These are phyloP conservation scores for Tuta absoluta DNA, from an alignment of 2,888 invertebrate genomes.

Conservation along the genomic window DNA sequence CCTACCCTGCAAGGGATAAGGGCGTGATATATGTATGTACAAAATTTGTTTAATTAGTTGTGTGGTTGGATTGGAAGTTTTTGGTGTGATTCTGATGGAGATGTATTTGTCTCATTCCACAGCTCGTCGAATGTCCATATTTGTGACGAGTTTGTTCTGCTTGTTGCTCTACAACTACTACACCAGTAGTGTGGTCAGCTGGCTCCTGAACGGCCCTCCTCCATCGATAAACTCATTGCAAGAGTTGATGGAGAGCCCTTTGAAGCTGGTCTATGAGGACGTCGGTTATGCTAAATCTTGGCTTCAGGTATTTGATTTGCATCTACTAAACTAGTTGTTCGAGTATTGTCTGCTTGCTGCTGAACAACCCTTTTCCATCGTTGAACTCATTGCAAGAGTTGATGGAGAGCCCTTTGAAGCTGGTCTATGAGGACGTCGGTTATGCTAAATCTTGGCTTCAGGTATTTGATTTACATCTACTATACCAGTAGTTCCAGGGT, in stretches of 20 bases:
- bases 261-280: conserved; percentile 75
- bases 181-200: conserved; percentile 82
- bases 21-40: too few relatives aligned
- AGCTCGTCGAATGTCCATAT: conserved; percentile 60
- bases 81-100: too few relatives aligned
- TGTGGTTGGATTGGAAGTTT: too few relatives aligned
- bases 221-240: conserved; percentile 72
- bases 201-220: conserved; percentile 76
- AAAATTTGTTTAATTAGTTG: too few relatives aligned
- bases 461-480: conserved; percentile 82
- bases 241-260: conserved; percentile 74
- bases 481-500: conserved; percentile 82
- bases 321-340: too few relatives aligned
- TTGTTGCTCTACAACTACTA: conserved; percentile 81
- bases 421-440: too few relatives aligned
- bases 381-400: too few relatives aligned
- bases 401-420: too few relatives aligned
- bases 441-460: conserved; percentile 72
- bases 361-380: too few relatives aligned
- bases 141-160: conserved; percentile 64
- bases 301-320: conserved; percentile 51
- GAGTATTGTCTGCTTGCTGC: conserved; percentile 63
- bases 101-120: background rate
- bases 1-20: too few relatives aligned
- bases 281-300: conserved; percentile 71